Base-by-base conservation (phyloP, 2,113 vertebrate species). In the Chinchilla lanigera region DNA sequence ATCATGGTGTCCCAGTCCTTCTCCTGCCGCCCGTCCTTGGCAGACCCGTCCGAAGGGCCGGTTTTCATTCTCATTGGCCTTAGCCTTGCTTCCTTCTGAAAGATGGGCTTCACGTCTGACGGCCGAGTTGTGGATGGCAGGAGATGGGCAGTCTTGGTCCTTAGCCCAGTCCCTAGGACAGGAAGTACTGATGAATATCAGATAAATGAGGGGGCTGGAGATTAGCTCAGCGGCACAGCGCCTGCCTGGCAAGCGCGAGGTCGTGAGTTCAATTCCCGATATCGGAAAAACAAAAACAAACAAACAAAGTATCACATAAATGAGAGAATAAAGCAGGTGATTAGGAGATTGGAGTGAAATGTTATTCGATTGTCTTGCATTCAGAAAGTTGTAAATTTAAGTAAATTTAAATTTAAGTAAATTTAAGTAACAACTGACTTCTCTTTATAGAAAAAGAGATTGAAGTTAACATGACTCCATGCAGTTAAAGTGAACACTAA, bases 391-490 rank as follows among this genome's bases (percentile, higher is more conserved):
- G 1, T 78, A 86, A 89, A 89, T 87, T 92, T 89, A 88, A 83
- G n/a, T n/a, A n/a, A n/a, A n/a, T n/a, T n/a, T 78, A 86, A 89
- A 89, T 87, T 92, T 89, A 88, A 83, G 1, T 78, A 86, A 89
- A 89, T 87, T 92, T 89, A 88, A 83, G 50, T 94, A 69, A 86
- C 93, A 63, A 50, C 16, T 71, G 52, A 85, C 81, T 83, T 96
- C 24, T 69, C 16, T 93, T 90, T 88, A n/a, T 50, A 44, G n/a
- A 87, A 61, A 47, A 61, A 47, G n/a, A 38, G 19, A 56, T 28
- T 65, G 88, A 58, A 22, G 26, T 89, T 89, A 86, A 17, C 69
- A n/a, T 41, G 33, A 20, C 26, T 90, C 61, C 35, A 58, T 7
- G n/a, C 20, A 77, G 30, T 96, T 75, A 86, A 93, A 89, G 14